Evolutionary conservation across 1,140 invertebrate species (phyloP), one percentile per base, ranked within the genome.

Genomic region (Apis dorsata): DNA sequence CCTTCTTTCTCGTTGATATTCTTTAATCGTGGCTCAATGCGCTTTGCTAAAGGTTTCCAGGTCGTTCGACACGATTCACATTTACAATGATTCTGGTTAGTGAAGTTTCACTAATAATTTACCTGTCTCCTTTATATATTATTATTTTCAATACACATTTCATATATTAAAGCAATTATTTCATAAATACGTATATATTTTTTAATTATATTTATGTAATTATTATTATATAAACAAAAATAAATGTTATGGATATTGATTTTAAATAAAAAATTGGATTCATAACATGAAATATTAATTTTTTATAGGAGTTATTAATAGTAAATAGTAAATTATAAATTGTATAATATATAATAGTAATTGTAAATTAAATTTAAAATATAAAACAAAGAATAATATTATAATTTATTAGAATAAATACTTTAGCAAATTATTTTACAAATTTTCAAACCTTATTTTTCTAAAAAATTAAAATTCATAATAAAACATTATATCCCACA

Each of bases 1-100:
- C 74, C 53, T 77, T 82, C 73, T 82, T 82, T 82, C 80, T 77
- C 74, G 80, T 82, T 82, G 80, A 82, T 82, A 77, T 82, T 82
- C 80, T 69, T 49, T 24, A 65, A 82, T 82, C 55, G 79, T 74
- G 60, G 71, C 69, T 53, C 71, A 71, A 81, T 81, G 71, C 71
- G 57, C 71, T 74, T 76, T 60, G 49, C 21, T 69, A 82, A 82
- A 82, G 80, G 80, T 82, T 82, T 82, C 57, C 80, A 82, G 80
- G 80, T 82, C 80, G 74, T 82, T 44, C 15, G 49, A 55, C 17
- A 34, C 53, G 15, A 77, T 82, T 82, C 80, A 69, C 80, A 77
- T 82, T 82, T 77, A 82, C 63, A 44, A 17, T 17, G 49, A 17
- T 4, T 66, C 44, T 69, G 24, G 55, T 44, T 60, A 44, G 21